Evolutionary conservation across 1,140 invertebrate species (phyloP), one percentile per base, ranked within the genome.

Genomic region (Cecropterus lyciades): DNA sequence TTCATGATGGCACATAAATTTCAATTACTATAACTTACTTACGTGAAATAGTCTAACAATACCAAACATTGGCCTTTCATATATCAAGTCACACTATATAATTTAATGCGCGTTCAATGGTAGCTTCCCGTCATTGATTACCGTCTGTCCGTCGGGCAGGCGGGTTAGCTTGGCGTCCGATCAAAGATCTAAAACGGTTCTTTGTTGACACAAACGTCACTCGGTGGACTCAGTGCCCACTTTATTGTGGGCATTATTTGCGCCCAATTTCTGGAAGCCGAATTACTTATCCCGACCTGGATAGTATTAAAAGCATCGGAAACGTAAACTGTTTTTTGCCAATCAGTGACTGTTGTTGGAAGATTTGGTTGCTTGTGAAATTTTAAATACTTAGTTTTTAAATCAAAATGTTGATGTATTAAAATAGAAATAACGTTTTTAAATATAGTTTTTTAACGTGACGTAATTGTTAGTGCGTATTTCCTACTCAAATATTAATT

Each of bases 101-200:
- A 60, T 60, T 62, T 40, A 62, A 62, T 62, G 59, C 43, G 27
- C 30, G 57, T 37, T 45, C 57, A 62, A 49, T 49, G 14, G 46
- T 42, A 37, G 46, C 33, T 62, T 62, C 56, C 57, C 57, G 30
- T 56, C 64, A 65, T 65, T 68, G 65, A 67, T 68, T 51, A 65
- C 59, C 27, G 69, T 56, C 63, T 69, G 51, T 40, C 65, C 59
- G 73, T 59, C 57, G 62, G 69, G 70, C 48, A 56, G 46, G 69
- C 56, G 73, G 20, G 80, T 73, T 71, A 72, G 65, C 64, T 80
- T 87, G 85, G 85, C 85, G 81, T 80, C 79, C 74, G 82, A 85
- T 85, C 83, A 87, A 87, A 84, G 79, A 80, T 77, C 73, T 75
- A 77, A 79, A 83, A 70, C 56, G 42, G 69, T 75, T 79, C 70